Conservation (phyloP, 2,888 invertebrate genomes). For the Dicyrtoma fusca region DNA sequence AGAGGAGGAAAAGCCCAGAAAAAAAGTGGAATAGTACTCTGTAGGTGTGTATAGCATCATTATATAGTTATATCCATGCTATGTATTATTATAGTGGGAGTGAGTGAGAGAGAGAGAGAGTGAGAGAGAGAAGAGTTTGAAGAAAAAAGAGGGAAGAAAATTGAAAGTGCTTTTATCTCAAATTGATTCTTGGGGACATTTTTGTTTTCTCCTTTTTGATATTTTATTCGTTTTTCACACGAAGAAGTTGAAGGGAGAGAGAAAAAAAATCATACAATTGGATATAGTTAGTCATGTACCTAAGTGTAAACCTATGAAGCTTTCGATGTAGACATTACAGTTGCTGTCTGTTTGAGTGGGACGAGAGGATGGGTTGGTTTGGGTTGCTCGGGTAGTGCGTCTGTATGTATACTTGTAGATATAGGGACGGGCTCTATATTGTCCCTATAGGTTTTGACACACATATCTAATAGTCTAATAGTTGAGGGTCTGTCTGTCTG, state of each 20-base stretch:
- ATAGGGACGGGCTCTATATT: not conserved
- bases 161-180: slow-evolving; percentile 57
- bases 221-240: slow-evolving; percentile 57
- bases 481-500: slow-evolving; percentile 1
- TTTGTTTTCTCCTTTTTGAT: slow-evolving; percentile 55
- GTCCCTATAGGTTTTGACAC: not conserved
- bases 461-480: not conserved
- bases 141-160: slow-evolving; percentile 50
- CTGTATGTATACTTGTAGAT: not conserved
- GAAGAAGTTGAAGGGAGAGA: slow-evolving; percentile 23
- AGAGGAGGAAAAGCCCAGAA: not conserved
- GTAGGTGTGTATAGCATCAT: too few species aligned
- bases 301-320: not conserved
- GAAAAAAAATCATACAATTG: slow-evolving; percentile 37
- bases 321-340: not conserved
- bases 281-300: slow-evolving; percentile 12
- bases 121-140: slow-evolving; percentile 35
- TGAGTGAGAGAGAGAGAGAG: slow-evolving; percentile 26
- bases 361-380: not conserved
- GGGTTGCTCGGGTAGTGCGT: not conserved
- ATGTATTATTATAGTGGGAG: not conserved
- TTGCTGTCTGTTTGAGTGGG: not conserved
- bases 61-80: too few species aligned
- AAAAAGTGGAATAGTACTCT: too few species aligned
- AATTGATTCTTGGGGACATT: slow-evolving; percentile 57